These are phyloP conservation scores for Oncorhynchus kisutch DNA, from an alignment of 2,113 vertebrate genomes.

Conservation along the genomic window DNA sequence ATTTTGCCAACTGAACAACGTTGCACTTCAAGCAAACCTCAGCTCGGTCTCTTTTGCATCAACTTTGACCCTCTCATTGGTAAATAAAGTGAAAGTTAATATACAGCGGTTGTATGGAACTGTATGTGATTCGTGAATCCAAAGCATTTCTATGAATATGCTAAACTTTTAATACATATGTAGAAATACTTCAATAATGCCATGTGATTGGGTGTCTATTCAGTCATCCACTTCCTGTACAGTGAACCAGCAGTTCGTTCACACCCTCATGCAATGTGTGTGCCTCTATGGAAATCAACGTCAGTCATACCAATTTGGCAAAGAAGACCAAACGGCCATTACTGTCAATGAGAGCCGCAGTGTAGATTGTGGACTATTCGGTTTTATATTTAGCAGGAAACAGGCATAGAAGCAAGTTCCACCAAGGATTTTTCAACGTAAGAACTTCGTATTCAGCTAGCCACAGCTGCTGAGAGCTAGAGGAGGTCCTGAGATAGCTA, in stretches of 20 bases:
- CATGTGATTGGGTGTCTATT: not conserved
- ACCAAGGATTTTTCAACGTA: constrained; percentile 11
- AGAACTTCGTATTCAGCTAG: constrained; percentile 19
- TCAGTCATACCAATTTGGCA: constrained; percentile 25
- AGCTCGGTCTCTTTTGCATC: constrained; percentile 34
- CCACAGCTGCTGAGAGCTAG: constrained; percentile 27
- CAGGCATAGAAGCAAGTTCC: constrained; percentile 3
- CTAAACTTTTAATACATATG: no score
- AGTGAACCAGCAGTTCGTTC: constrained; percentile 24
- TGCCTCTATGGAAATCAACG: constrained; percentile 66
- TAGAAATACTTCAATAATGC: not conserved
- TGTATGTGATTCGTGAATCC: not conserved
- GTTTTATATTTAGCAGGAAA: not conserved
- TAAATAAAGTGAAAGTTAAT: not conserved
- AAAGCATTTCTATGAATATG: no score
- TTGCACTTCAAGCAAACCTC: constrained; percentile 31
- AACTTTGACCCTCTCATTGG: constrained; percentile 54
- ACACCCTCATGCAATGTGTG: constrained; percentile 34
- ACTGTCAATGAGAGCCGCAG: constrained; percentile 17
- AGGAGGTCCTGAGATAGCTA: not conserved
- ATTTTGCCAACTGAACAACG: constrained; percentile 35
- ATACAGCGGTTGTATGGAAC: not conserved
- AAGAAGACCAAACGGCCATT: constrained; percentile 6
- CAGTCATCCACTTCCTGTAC: not conserved
- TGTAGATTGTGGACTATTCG: not conserved